These are phyloP conservation scores for Ligdia adustata DNA, from an alignment of 2,888 invertebrate genomes.

Conservation along the genomic window DNA sequence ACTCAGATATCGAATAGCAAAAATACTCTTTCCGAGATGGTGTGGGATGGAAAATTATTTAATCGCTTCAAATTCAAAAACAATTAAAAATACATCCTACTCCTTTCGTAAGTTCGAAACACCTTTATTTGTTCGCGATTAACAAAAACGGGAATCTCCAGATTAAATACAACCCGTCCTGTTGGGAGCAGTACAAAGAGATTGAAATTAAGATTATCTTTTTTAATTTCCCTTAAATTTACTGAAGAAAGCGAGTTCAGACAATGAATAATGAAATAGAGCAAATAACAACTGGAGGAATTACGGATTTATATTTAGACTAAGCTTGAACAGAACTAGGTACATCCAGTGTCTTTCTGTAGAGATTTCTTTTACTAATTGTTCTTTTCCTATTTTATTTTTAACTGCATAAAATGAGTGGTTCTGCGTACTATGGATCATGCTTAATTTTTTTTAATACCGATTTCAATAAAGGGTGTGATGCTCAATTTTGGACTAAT, in stretches of 20 bases:
- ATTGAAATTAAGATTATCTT: constrained; percentile 26
- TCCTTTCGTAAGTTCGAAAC: too few species aligned
- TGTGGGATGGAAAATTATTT: too few species aligned
- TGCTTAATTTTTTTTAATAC: too few species aligned
- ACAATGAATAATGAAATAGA: neutral
- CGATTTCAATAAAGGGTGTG: too few species aligned
- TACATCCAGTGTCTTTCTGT: neutral
- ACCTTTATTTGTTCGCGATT: too few species aligned
- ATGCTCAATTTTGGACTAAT: too few species aligned
- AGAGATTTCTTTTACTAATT: neutral
- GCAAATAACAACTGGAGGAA: neutral
- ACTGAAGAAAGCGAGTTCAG: neutral
- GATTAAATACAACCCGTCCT: neutral
- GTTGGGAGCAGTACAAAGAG: constrained; percentile 6
- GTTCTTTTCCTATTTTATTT: neutral
- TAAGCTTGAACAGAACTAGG: neutral
- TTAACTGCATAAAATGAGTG: neutral
- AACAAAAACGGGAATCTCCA: neutral
- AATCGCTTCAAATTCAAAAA: too few species aligned
- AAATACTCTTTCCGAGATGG: too few species aligned
- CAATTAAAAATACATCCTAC: too few species aligned
- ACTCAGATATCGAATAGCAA: too few species aligned
- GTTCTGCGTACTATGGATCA: too few species aligned
- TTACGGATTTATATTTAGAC: constrained; percentile 1
- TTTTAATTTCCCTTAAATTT: constrained; percentile 18